Evolutionary conservation across 2,113 vertebrate genomes (phyloP).

Genomic region (Jacana jacana): DNA sequence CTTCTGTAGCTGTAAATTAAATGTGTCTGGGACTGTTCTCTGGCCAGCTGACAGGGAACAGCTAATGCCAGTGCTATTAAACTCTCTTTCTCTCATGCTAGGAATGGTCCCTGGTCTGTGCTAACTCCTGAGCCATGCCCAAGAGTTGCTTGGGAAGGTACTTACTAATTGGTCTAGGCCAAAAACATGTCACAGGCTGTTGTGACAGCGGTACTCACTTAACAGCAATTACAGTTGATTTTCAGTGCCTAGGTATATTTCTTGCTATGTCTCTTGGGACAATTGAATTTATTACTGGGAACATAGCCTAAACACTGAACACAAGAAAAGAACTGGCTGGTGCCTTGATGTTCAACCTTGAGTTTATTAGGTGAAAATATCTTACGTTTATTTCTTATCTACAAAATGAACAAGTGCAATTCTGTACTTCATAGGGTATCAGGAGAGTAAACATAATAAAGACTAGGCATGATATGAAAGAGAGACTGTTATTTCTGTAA

Average conservation of each 20-base stretch:
- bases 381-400: background rate
- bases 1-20: background rate
- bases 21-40: background rate
- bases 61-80: conserved; percentile 15
- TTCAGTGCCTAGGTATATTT: background rate
- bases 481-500: background rate
- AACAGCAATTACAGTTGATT: background rate
- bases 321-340: background rate
- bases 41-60: conserved; percentile 22
- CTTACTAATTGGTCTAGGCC: background rate
- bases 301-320: background rate
- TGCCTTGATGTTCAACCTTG: background rate
- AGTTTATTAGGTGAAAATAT: conserved; percentile 15
- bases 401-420: background rate
- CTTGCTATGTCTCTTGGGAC: background rate
- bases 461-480: background rate
- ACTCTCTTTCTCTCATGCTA: background rate
- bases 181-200: background rate
- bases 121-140: background rate
- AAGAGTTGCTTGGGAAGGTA: background rate
- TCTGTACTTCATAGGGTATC: background rate
- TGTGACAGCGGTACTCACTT: background rate
- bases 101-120: background rate
- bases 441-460: background rate
- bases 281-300: background rate